Conservation (phyloP, 2,888 invertebrate species). For the Harmothoe impar region DNA sequence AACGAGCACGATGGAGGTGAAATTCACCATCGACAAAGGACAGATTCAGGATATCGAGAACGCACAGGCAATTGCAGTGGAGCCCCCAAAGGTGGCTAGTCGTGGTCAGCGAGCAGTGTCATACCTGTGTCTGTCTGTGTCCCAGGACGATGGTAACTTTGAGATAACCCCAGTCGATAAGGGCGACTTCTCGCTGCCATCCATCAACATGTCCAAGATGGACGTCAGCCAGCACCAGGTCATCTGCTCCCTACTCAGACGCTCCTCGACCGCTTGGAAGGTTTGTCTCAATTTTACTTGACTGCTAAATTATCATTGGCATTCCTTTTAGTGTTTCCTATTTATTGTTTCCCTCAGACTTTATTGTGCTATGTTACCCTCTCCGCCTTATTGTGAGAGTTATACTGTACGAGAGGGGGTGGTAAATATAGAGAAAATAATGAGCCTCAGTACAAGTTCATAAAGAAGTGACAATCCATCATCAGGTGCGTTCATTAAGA, state of each 20-base stretch:
- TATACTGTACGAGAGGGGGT: too few species aligned
- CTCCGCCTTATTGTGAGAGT: too few species aligned
- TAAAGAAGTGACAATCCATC: neutral
- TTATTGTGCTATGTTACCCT: neutral
- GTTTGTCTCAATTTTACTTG: neutral
- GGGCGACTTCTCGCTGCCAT: conserved; percentile 11
- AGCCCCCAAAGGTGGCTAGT: too few species aligned
- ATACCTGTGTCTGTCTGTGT: conserved; percentile 5
- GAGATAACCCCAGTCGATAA: conserved; percentile 33
- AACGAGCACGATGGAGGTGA: conserved; percentile 38
- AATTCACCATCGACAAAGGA: conserved; percentile 6
- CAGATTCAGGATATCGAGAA: conserved; percentile 25
- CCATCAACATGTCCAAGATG: neutral
- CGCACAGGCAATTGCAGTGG: neutral
- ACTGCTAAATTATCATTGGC: neutral
- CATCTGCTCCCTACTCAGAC: neutral
- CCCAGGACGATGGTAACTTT: neutral
- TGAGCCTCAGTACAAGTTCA: too few species aligned
- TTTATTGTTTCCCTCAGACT: neutral
- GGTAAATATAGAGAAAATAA: too few species aligned
- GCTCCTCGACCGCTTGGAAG: conserved; percentile 32
- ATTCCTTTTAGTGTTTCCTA: too few species aligned
- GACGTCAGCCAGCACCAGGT: conserved; percentile 37
- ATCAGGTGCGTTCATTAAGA: neutral
- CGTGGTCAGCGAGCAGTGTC: conserved; percentile 13